Base-by-base conservation (phyloP, 2,797 vertebrate species). In the Halcyon smyrnensis region DNA sequence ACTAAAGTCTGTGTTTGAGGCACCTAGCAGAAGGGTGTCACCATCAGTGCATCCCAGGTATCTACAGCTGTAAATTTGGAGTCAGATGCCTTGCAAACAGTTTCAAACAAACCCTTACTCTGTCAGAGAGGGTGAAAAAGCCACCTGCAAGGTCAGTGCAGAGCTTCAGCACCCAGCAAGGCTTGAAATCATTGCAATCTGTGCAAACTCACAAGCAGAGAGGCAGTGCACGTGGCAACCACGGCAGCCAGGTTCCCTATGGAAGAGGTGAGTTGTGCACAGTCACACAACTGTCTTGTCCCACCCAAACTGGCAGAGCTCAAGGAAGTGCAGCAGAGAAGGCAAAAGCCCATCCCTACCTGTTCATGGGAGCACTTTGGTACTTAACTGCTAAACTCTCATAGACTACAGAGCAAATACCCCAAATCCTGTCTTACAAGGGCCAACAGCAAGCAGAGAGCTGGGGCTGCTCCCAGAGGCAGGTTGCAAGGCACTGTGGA, bases 41-140 rank as follows among this genome's bases (percentile, higher is more conserved):
- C 2, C 51, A 67, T 19, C 62, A 23, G 4, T 5, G 43, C 64
- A 54, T 24, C 53, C 51, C 24, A n/a, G 48, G 27, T 28, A n/a
- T 3, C 67, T 8, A 2, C 1, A 60, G 53, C 53, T 37, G 23
- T 9, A 62, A 16, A 50, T 12, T 0, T 59, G 30, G 32, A 84
- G 34, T 11, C 28, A 27, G n/a, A 24, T 2, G 8, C 37, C 32
- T 50, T 24, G 43, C 20, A 71, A 75, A 50, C 0, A 25, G 12
- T 14, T 45, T 74, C 30, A 90, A 88, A 70, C 0, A 1, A 64
- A 25, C 30, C 34, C 64, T 60, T 36, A 57, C 15, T 51, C 45
- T 30, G 53, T 4, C 37, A 36, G 6, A 76, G 32, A 71, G 21
- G 20, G 30, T 21, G 13, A 71, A 88, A 71, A 18, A 73, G 27